Percentiles rank a stretch among this genome's conserved stretches.
These are phyloP conservation scores for Linhomoeus sp. DNA, from an alignment of 2,888 invertebrate species.

Conservation along the genomic window DNA sequence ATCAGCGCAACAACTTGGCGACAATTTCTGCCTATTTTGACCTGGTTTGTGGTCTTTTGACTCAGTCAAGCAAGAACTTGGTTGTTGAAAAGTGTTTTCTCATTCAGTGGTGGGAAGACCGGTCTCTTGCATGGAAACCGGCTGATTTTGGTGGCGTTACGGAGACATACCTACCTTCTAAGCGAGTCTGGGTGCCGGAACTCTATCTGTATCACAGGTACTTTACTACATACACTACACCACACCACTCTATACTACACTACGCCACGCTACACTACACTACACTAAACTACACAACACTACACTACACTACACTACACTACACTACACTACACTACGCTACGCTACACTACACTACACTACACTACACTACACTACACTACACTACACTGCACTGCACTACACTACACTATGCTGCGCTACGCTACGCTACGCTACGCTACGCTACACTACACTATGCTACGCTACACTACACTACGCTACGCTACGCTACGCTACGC, in stretches of 20 bases:
- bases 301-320: not conserved
- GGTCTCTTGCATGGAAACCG: constrained; percentile 15
- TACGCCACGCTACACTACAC: too few species aligned
- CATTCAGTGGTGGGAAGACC: constrained; percentile 8
- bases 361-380: not conserved
- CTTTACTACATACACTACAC: not conserved
- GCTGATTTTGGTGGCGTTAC: constrained; percentile 14
- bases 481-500: not conserved
- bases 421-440: not conserved
- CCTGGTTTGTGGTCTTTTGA: too few species aligned
- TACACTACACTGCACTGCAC: too few species aligned
- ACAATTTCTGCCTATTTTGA: constrained; percentile 26
- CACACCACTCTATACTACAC: not conserved
- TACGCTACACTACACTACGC: too few species aligned
- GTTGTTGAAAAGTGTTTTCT: too few species aligned
- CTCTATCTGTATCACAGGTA: constrained; percentile 23
- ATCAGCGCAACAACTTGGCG: constrained; percentile 24
- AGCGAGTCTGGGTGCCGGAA: constrained; percentile 24
- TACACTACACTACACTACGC: too few species aligned
- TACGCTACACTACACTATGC: not conserved
- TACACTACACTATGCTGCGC: too few species aligned
- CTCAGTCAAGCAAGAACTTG: too few species aligned
- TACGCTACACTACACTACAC: not conserved
- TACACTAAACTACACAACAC: not conserved
- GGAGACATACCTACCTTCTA: constrained; percentile 19